These are phyloP conservation scores for Ectemnius cavifrons DNA, from an alignment of 2,888 invertebrate species.

Conservation along the genomic window DNA sequence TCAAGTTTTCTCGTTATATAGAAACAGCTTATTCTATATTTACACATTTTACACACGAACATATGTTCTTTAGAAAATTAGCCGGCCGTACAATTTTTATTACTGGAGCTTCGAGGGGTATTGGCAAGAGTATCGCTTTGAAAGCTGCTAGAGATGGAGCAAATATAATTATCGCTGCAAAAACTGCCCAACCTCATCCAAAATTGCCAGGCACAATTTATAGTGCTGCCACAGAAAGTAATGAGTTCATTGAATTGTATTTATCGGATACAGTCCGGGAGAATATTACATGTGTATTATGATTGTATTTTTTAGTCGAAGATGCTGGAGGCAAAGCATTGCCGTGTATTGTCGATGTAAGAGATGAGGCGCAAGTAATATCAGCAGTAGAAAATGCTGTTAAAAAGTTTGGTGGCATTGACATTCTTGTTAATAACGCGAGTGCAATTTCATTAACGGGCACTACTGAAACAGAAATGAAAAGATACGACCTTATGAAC, in stretches of 20 bases:
- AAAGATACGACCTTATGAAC: constrained; percentile 97
- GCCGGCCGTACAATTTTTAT: constrained; percentile 96
- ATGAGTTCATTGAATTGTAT: constrained; percentile 31
- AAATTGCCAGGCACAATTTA: constrained; percentile 96
- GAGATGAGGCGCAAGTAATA: constrained; percentile 88
- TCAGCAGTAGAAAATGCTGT: constrained; percentile 87
- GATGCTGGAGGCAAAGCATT: constrained; percentile 91
- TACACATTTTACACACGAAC: not conserved
- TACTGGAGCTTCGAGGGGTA: constrained; percentile 97
- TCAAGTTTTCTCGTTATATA: not conserved
- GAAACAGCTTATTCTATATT: not conserved
- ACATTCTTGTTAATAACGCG: constrained; percentile 97
- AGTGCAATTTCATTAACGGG: constrained; percentile 93
- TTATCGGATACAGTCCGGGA: not conserved
- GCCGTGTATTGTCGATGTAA: constrained; percentile 92
- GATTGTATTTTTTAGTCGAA: constrained; percentile 84
- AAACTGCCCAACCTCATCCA: constrained; percentile 93
- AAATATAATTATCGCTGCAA: constrained; percentile 94
- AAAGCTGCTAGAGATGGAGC: constrained; percentile 96
- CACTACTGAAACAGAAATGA: constrained; percentile 94
- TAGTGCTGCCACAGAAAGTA: constrained; percentile 93
- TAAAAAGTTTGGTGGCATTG: constrained; percentile 95
- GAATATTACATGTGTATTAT: constrained; percentile 3
- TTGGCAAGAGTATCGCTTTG: constrained; percentile 96
- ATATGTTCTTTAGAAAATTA: constrained; percentile 80